Base-by-base conservation (phyloP, 2,113 vertebrate species). In the Ciconia maguari region DNA sequence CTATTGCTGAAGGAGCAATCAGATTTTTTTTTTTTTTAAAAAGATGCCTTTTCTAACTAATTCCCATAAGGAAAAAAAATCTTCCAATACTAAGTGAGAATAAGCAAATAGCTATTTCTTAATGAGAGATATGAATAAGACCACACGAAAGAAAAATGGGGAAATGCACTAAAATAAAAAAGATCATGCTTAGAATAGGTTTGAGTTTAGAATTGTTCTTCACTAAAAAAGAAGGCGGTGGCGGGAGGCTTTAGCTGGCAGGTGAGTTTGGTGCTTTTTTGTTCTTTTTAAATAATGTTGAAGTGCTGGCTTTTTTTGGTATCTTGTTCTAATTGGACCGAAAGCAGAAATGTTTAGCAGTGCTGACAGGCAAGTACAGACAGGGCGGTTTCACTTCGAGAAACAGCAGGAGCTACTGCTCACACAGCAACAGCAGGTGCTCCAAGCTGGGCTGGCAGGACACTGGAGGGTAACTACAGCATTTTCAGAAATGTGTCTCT, bases 401-500 rank as follows among this genome's bases (percentile, higher is more conserved):
- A 34, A 94, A 61, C 92, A 81, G 87, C 95, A 87, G 90, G 94
- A 93, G 76, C 72, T 68, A 4, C 78, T 64, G 90, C 95, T 95
- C 57, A 11, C 57, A 19, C 72, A 81, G 83, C 66, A 83, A 38
- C 86, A 90, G 96, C 79, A 90, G 92, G 69, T 94, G 80, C 86
- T 78, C 64, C 72, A 30, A 30, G 76, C 82, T 36, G 85, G 70
- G 62, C 77, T 71, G 78, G 68, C 83, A 83, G 77, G 76, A 42
- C 91, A 30, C 72, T 1, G 49, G 7, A 27, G 58, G 55, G 49
- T 11, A 61, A 54, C 54, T 14, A 12, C 42, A 58, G 24, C 13
- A 7, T 16, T 80, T 51, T 42, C n/a, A 49, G 41, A 61, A 4
- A n/a, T 4, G 4, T 5, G 8, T 9, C 11, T 30, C 29, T 48